Conservation (phyloP, 2,113 vertebrate genomes). For the Dinomys branickii region DNA sequence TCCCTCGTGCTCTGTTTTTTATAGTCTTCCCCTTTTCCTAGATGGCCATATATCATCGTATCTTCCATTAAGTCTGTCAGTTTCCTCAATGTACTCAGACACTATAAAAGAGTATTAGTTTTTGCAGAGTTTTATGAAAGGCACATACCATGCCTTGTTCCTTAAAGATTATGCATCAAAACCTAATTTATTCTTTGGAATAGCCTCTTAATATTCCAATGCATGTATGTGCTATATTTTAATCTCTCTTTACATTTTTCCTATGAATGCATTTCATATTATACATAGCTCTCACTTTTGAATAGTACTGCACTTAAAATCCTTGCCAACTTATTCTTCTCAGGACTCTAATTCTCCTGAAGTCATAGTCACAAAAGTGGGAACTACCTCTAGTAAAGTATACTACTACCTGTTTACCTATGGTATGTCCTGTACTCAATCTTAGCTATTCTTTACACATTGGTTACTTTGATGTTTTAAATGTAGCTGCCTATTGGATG, state of each 20-base stretch:
- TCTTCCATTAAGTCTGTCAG: neutral
- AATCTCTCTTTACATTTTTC: neutral
- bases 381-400: neutral
- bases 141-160: neutral
- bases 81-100: neutral
- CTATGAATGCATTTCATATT: neutral
- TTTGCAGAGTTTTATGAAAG: neutral
- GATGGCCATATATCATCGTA: neutral
- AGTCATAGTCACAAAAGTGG: neutral
- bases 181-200: neutral
- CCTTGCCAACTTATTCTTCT: neutral
- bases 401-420: neutral
- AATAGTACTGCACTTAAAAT: neutral
- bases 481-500: neutral
- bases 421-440: neutral
- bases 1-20: neutral
- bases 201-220: neutral
- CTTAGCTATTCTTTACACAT: neutral
- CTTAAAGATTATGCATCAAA: neutral
- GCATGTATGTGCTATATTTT: neutral
- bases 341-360: neutral
- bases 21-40: neutral
- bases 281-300: neutral
- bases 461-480: neutral
- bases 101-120: neutral